A percentile compares a stretch with the other conserved stretches of the same genome.
Conservation (phyloP, 2,888 invertebrate species). For the Eudemis profundana region DNA sequence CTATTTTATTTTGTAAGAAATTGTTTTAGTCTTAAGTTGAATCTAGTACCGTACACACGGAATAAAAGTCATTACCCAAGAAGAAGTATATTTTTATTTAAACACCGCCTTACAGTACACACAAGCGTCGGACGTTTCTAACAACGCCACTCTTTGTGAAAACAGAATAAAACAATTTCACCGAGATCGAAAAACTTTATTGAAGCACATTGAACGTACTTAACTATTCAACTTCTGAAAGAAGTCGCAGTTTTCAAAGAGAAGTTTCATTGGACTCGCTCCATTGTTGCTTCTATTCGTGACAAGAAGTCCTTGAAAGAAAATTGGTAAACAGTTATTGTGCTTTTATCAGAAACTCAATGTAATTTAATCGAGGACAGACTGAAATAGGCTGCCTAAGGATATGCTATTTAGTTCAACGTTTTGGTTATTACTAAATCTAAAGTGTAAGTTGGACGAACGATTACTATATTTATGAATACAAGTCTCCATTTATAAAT, state of each 20-base stretch:
- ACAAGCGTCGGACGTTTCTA: not conserved
- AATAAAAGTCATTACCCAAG: no score
- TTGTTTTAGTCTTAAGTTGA: no score
- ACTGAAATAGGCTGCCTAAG: not conserved
- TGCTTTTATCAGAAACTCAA: not conserved
- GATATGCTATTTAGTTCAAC: no score
- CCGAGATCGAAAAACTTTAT: conserved; percentile 35
- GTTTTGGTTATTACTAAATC: no score
- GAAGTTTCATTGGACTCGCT: conserved; percentile 24
- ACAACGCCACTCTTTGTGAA: conserved; percentile 23
- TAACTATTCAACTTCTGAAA: conserved; percentile 26
- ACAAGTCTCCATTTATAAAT: no score
- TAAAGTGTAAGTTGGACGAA: no score
- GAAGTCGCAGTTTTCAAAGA: conserved; percentile 14
- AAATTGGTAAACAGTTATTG: conserved; percentile 14
- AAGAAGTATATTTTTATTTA: no score
- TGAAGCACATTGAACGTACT: conserved; percentile 18
- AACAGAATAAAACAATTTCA: conserved; percentile 28
- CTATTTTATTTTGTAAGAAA: no score
- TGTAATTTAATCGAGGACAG: not conserved
- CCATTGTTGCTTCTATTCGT: conserved; percentile 19
- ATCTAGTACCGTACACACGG: no score
- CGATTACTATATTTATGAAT: no score
- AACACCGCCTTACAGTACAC: no score
- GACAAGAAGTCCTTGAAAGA: conserved; percentile 18